Percentiles rank a stretch among this genome's conserved stretches.
Conservation (phyloP, 1,140 invertebrate genomes). For the Tetramorium alpestre region DNA sequence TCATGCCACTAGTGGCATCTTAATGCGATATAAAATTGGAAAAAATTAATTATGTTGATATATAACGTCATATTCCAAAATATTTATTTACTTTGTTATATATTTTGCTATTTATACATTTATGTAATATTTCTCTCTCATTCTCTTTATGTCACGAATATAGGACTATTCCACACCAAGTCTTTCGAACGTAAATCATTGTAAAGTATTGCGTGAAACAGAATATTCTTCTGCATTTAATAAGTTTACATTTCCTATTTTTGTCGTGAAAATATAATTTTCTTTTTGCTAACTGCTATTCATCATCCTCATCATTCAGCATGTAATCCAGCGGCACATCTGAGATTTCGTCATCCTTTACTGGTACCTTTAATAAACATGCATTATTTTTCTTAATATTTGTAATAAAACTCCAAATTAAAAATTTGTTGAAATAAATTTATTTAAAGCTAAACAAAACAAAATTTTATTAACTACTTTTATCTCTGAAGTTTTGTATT, state of each 20-base stretch:
- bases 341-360: constrained; percentile 72
- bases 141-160: not conserved
- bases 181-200: constrained; percentile 15
- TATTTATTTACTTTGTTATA: constrained; percentile 65
- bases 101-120: constrained; percentile 39
- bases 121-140: constrained; percentile 26
- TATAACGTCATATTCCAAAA: constrained; percentile 44
- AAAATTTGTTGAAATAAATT: constrained; percentile 18
- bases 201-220: not conserved
- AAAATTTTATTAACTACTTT: constrained; percentile 33
- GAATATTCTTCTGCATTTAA: not conserved
- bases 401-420: constrained; percentile 5
- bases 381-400: constrained; percentile 11
- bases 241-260: constrained; percentile 23
- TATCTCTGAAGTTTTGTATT: not conserved
- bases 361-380: constrained; percentile 80
- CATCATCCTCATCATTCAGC: constrained; percentile 57
- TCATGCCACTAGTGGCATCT: constrained; percentile 82
- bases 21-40: constrained; percentile 79
- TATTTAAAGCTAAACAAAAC: not conserved
- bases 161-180: constrained; percentile 8
- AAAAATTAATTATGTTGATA: constrained; percentile 66
- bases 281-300: constrained; percentile 34
- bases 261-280: constrained; percentile 42
- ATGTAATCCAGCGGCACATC: constrained; percentile 62